These are phyloP conservation scores for Oreochromis niloticus DNA, from an alignment of 2,113 vertebrate species.

Conservation along the genomic window DNA sequence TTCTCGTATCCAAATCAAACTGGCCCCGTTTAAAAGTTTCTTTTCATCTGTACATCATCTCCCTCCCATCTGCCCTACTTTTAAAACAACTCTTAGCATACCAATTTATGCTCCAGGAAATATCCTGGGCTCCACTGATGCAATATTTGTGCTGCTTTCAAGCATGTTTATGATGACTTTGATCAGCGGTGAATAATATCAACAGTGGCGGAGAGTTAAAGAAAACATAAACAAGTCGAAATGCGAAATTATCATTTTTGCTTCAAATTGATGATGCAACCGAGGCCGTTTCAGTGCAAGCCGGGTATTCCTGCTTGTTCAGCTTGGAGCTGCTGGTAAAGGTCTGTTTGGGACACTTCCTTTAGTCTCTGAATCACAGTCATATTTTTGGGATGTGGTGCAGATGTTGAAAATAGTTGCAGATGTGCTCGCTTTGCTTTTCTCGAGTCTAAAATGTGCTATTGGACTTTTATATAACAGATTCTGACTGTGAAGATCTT, in stretches of 20 bases:
- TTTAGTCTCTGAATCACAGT: conserved; percentile 28
- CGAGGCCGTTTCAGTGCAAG: conserved; percentile 6
- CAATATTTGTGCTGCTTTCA: conserved; percentile 10
- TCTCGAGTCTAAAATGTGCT: neutral
- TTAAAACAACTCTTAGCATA: neutral
- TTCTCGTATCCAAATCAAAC: neutral
- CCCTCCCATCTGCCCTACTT: neutral
- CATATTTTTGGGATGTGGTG: conserved; percentile 53
- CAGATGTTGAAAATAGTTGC: conserved; percentile 37
- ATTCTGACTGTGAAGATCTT: neutral
- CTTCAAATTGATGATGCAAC: conserved; percentile 36
- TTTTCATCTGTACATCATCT: neutral
- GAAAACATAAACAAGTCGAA: neutral
- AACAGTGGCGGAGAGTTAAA: neutral
- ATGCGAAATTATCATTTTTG: neutral
- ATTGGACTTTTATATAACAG: neutral
- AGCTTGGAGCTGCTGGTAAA: neutral
- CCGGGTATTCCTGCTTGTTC: neutral
- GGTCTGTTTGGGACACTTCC: conserved; percentile 34
- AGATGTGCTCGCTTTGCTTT: conserved; percentile 29
- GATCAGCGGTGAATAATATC: neutral
- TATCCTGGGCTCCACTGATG: neutral
- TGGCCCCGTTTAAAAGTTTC: neutral
- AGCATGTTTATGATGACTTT: neutral
- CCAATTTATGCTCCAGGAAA: conserved; percentile 12